phyloP scores from a whole-genome alignment of 2,797 vertebrate genomes.

The Enteromius paludinosus region DNA sequence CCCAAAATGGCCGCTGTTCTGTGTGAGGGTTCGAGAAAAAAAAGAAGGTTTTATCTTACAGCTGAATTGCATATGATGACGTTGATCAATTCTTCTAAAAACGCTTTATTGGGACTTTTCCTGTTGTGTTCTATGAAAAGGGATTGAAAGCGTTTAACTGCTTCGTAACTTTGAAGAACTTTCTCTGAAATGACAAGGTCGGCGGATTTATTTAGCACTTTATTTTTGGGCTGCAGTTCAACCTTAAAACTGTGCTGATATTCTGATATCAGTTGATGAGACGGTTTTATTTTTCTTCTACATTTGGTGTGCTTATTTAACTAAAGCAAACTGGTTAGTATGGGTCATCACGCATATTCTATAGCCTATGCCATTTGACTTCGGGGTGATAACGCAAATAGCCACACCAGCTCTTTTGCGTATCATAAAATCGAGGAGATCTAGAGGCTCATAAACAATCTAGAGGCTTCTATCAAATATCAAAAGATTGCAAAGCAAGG shows the following conservation, averaged over 20 bases:
- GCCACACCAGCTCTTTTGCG: not conserved
- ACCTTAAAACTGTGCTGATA: not conserved
- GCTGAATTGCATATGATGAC: not conserved
- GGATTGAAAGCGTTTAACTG: not conserved
- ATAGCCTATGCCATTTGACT: slow-evolving; percentile 59
- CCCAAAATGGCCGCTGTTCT: slow-evolving; percentile 62
- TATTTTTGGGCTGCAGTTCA: not conserved
- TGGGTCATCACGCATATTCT: slow-evolving; percentile 56
- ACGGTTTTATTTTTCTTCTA: slow-evolving; percentile 40
- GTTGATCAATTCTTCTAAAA: not conserved
- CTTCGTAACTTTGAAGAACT: not conserved
- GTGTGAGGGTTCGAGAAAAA: slow-evolving; percentile 7
- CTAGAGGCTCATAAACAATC: not conserved
- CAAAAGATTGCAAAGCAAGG: not conserved
- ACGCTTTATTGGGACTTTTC: not conserved
- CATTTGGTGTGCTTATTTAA: slow-evolving; percentile 51
- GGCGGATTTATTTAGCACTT: slow-evolving; percentile 1
- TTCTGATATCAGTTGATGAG: not conserved
- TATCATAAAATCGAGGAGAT: not conserved
- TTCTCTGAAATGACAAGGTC: not conserved
- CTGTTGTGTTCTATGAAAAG: not conserved
- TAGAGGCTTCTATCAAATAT: not conserved
- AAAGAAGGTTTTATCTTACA: not conserved
- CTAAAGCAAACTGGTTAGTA: slow-evolving; percentile 43
- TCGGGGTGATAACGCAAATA: slow-evolving; percentile 31